Evolutionary conservation across 37 sponge, comb jelly and placozoan genomes (phyloP), one percentile per base, ranked within the genome.

Genomic region (Beroe ovata): DNA sequence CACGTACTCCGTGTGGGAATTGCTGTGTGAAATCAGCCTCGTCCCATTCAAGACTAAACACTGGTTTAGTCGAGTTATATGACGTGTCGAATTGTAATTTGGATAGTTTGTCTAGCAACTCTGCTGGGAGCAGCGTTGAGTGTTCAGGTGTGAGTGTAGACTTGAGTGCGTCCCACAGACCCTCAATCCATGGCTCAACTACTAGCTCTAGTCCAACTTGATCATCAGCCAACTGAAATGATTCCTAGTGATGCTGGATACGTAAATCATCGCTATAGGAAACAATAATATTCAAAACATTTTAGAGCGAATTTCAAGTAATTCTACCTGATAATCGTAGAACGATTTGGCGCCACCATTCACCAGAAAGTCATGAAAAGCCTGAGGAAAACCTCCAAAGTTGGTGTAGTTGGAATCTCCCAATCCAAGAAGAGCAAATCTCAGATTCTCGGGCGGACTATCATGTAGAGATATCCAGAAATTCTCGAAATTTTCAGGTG

Each of bases 151-250:
- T 0, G 0, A 90, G 84, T 0, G 25, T 60, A 22, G 21, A 19
- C 39, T 47, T 40, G 39, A 98, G 71, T 38, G 96, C 88, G 38
- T 60, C 47, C 99, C 96, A 98, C 2, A 98, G 91, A 0, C 94
- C 96, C 28, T 94, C 93, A 34, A 95, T 95, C 99, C 99, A 98
- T 59, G 96, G 96, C 88, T 98, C 99, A 2, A 98, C 96, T 0
- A 98, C 96, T 3, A 92, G 28, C 59, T 98, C 99, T 64, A 98
- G 59, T 19, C 99, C 96, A 66, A 60, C 69, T 47, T n/a, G 34
- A 72, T 72, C 81, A 88, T 88, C 54, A 90, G 90, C 60, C 84
- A 92, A 40, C 88, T 64, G 91, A 90, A 59, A 25, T 28, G 63
- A 16, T 47, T n/a, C n/a, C n/a, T n/a, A n/a, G n/a, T n/a, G n/a